phyloP scores from a whole-genome alignment of 1,140 invertebrate species.

The Chironomus tepperi region DNA sequence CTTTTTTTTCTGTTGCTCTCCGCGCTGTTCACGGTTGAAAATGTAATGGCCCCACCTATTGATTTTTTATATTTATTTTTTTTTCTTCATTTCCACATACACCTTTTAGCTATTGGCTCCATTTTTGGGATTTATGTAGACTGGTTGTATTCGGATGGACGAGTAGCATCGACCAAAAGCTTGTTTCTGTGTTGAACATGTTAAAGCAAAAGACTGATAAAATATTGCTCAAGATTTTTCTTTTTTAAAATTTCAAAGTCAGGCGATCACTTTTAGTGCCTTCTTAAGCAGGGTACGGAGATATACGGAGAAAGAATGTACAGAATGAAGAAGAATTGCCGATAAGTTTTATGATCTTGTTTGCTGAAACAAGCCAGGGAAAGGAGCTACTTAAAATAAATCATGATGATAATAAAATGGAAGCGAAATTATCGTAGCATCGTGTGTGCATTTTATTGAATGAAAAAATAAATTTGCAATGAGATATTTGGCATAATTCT shows the following conservation, averaged over 20 bases:
- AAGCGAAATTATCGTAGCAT: not conserved
- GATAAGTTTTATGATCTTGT: conserved; percentile 24
- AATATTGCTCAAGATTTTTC: not conserved
- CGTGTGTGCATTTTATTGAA: not conserved
- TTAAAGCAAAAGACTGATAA: not conserved
- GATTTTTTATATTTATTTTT: not conserved
- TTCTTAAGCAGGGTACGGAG: too few relatives aligned
- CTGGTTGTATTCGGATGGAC: not conserved
- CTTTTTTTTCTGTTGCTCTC: too few relatives aligned
- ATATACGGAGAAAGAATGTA: not conserved
- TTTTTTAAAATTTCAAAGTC: too few relatives aligned
- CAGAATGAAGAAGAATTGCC: not conserved
- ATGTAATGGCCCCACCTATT: conserved; percentile 5
- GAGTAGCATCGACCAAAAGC: not conserved
- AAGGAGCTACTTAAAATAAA: conserved; percentile 21
- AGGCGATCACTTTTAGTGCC: too few relatives aligned
- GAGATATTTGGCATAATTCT: too few relatives aligned
- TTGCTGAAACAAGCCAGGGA: not conserved
- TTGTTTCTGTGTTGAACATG: not conserved
- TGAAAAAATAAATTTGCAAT: too few relatives aligned
- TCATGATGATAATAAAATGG: conserved; percentile 23
- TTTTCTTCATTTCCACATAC: not conserved
- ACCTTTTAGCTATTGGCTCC: conserved; percentile 2
- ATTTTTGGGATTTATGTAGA: not conserved
- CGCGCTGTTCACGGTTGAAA: not conserved